A percentile compares a stretch with the other conserved stretches of the same genome.
Conservation (phyloP, 2,797 vertebrate genomes). For the Thunnus albacares region DNA sequence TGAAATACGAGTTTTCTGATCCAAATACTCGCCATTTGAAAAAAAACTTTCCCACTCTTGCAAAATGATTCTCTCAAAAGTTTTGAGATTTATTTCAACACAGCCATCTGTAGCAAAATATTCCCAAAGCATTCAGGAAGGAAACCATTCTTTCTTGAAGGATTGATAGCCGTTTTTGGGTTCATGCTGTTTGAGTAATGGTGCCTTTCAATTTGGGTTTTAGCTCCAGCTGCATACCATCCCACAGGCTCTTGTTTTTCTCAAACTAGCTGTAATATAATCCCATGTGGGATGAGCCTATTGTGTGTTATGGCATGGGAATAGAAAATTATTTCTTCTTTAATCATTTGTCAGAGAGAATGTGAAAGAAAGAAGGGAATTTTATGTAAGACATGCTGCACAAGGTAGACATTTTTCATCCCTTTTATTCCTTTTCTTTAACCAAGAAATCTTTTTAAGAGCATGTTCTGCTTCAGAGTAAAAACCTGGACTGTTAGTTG, state of each 20-base stretch:
- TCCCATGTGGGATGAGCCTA: slow-evolving; percentile 38
- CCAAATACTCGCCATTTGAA: neutral
- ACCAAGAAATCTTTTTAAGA: neutral
- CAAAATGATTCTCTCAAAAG: slow-evolving; percentile 23
- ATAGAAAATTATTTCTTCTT: slow-evolving; percentile 25
- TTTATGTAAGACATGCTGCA: neutral
- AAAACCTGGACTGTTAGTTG: slow-evolving; percentile 24
- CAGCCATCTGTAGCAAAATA: slow-evolving; percentile 39
- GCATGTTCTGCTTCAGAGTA: slow-evolving; percentile 27
- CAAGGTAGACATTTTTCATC: neutral
- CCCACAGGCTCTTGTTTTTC: slow-evolving; percentile 46
- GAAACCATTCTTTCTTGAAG: slow-evolving; percentile 23
- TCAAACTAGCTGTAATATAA: slow-evolving; percentile 38
- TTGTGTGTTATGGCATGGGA: slow-evolving; percentile 49
- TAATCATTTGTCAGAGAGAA: slow-evolving; percentile 27
- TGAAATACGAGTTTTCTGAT: neutral
- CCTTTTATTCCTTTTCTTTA: neutral
- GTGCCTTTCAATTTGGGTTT: slow-evolving; percentile 49
- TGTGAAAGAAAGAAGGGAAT: neutral
- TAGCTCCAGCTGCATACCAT: slow-evolving; percentile 21
- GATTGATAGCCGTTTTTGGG: slow-evolving; percentile 25
- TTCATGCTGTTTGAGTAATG: slow-evolving; percentile 48
- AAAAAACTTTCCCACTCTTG: neutral
- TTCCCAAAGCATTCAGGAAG: slow-evolving; percentile 23
- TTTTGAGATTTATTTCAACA: slow-evolving; percentile 16